Percentiles rank a stretch among this genome's conserved stretches.
These are phyloP conservation scores for Drosophila kambysellisi DNA, from an alignment of 2,888 invertebrate species.

Conservation along the genomic window DNA sequence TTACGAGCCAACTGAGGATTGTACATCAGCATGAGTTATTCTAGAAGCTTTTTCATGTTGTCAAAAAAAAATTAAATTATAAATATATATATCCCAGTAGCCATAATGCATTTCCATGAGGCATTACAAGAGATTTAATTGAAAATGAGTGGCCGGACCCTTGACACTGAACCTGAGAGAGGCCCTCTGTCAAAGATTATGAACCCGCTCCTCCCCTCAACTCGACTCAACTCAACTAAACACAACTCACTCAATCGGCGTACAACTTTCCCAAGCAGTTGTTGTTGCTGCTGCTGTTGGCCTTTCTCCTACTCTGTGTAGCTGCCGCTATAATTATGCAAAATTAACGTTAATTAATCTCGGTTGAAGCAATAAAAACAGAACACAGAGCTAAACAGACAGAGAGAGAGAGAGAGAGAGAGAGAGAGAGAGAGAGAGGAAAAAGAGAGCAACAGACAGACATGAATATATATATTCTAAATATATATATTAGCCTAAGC, in stretches of 20 bases:
- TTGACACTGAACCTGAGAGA: conserved; percentile 68
- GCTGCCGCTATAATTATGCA: conserved; percentile 74
- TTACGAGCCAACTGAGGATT: conserved; percentile 48
- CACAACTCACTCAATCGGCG: conserved; percentile 1
- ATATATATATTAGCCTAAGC: conserved; percentile 24
- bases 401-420: background rate
- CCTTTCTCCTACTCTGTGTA: conserved; percentile 39
- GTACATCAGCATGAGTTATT: conserved; percentile 10
- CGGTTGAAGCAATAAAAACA: conserved; percentile 59
- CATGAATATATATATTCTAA: conserved; percentile 33
- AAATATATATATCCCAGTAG: background rate
- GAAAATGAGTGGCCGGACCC: conserved; percentile 56
- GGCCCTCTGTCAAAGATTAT: conserved; percentile 30
- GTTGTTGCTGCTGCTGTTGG: conserved; percentile 15
- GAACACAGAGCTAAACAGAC: background rate
- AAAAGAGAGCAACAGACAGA: conserved; percentile 21
- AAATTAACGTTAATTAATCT: conserved; percentile 82
- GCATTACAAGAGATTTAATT: conserved; percentile 61
- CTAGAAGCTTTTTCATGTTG: conserved; percentile 58
- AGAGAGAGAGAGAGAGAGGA: background rate
- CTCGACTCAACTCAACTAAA: background rate
- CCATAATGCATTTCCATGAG: conserved; percentile 39
- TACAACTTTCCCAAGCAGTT: conserved; percentile 44
- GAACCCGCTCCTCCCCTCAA: background rate
- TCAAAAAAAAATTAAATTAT: background rate